Percentiles rank a stretch among this genome's conserved stretches.
phyloP scores from a whole-genome alignment of 2,113 vertebrate species.

The Sigmodon hispidus region DNA sequence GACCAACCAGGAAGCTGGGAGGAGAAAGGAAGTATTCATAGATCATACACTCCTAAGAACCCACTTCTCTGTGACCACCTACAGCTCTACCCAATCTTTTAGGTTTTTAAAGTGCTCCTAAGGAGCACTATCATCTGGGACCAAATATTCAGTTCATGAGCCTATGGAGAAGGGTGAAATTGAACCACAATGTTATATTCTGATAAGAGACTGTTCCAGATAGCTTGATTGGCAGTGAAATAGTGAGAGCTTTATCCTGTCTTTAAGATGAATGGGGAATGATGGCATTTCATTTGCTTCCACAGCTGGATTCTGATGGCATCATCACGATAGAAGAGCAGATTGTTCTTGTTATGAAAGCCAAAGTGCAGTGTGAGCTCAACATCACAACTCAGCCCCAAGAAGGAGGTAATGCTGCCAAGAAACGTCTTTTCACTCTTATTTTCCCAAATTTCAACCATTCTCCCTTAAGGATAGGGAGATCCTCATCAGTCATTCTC shows the following conservation, averaged over 20 bases:
- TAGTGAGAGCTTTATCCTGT: background rate
- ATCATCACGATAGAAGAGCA: constrained; percentile 92
- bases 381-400: constrained; percentile 88
- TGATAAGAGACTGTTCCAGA: background rate
- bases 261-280: background rate
- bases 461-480: background rate
- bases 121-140: background rate
- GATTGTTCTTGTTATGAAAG: constrained; percentile 91
- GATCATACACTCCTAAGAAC: background rate
- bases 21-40: background rate
- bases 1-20: background rate
- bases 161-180: background rate
- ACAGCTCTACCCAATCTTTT: background rate
- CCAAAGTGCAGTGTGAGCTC: constrained; percentile 90
- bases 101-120: background rate
- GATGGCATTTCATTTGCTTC: background rate
- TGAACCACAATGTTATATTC: background rate
- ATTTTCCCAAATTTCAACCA: background rate
- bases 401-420: constrained; percentile 78
- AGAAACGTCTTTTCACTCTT: background rate
- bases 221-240: background rate
- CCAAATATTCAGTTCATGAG: background rate
- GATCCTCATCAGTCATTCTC: background rate
- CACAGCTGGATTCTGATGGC: constrained; percentile 87
- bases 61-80: background rate